These are phyloP conservation scores for Oplegnathus fasciatus DNA, from an alignment of 2,113 vertebrate genomes.

Conservation along the genomic window DNA sequence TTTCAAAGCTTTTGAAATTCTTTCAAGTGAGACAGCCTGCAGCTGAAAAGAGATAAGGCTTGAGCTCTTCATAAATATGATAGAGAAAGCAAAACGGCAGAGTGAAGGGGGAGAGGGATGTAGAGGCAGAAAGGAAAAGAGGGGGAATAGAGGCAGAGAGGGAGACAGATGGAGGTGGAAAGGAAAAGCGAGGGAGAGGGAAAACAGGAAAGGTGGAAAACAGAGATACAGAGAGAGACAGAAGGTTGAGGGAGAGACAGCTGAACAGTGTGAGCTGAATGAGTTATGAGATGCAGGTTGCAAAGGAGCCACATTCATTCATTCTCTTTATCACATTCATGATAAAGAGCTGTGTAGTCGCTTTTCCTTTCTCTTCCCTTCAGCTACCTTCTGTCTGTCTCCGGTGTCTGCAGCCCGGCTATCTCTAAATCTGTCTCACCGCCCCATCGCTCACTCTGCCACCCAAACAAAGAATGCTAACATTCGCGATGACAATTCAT, in stretches of 20 bases:
- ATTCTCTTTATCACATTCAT: slow-evolving; percentile 67
- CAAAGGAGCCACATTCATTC: slow-evolving; percentile 66
- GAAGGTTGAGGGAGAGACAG: slow-evolving; percentile 54
- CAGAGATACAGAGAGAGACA: slow-evolving; percentile 41
- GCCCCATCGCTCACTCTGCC: slow-evolving; percentile 11
- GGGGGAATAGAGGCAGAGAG: slow-evolving; percentile 6
- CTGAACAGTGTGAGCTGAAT: slow-evolving; percentile 69
- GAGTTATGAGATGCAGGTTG: slow-evolving; percentile 71
- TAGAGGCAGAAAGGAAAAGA: slow-evolving; percentile 10
- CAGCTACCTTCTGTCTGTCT: slow-evolving; percentile 61
- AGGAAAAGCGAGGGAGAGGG: slow-evolving; percentile 18
- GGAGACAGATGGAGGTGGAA: slow-evolving; percentile 40
- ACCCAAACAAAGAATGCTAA: slow-evolving; percentile 32
- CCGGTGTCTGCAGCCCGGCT: slow-evolving; percentile 40
- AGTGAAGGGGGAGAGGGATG: slow-evolving; percentile 32
- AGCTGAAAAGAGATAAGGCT: slow-evolving; percentile 80
- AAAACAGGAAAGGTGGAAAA: slow-evolving; percentile 49
- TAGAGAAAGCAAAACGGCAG: slow-evolving; percentile 70
- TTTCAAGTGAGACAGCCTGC: slow-evolving; percentile 83
- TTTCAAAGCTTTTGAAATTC: slow-evolving; percentile 80
- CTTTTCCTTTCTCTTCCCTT: slow-evolving; percentile 40
- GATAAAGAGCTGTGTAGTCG: slow-evolving; percentile 62
- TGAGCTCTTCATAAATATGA: slow-evolving; percentile 83
- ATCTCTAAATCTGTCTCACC: slow-evolving; percentile 57
- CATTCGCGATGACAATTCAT: slow-evolving; percentile 20